Percentiles rank a stretch among this genome's conserved stretches.
Conservation (phyloP, 2,113 vertebrate genomes). For the Desmodus rotundus region DNA sequence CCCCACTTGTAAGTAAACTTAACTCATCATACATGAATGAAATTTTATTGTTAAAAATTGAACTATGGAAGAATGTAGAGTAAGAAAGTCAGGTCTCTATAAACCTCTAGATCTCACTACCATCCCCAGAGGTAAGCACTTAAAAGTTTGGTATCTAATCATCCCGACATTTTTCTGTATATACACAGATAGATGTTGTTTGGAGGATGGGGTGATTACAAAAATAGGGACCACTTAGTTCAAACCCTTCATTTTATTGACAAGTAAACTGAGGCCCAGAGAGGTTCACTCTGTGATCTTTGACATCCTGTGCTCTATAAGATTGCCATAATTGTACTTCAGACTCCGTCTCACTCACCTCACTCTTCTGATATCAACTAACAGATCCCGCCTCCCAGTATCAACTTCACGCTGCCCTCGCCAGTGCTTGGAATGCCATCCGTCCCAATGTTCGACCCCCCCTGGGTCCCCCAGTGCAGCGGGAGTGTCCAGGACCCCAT, state of each 20-base stretch:
- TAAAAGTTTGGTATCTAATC: not conserved
- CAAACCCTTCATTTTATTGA: not conserved
- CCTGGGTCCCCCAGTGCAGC: conserved; percentile 97
- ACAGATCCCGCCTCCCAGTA: conserved; percentile 96
- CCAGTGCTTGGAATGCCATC: conserved; percentile 99
- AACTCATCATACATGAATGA: not conserved
- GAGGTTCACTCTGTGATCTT: not conserved
- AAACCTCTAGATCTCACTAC: not conserved
- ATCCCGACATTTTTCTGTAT: not conserved
- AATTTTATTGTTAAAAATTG: not conserved
- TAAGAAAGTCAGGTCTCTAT: not conserved
- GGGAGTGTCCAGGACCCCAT: conserved; percentile 98
- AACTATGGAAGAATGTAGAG: not conserved
- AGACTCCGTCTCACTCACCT: not conserved
- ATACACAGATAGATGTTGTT: not conserved
- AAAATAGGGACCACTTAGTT: not conserved
- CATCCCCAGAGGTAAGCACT: not conserved
- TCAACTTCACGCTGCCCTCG: conserved; percentile 98
- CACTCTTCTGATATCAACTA: conserved; percentile 30
- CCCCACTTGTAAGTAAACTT: not conserved
- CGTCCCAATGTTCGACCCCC: conserved; percentile 98
- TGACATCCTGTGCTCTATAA: not conserved
- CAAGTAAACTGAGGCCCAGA: not conserved
- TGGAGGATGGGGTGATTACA: not conserved
- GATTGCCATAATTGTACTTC: not conserved